phyloP scores from a whole-genome alignment of 1,140 invertebrate species.

The Phymastichus coffea region DNA sequence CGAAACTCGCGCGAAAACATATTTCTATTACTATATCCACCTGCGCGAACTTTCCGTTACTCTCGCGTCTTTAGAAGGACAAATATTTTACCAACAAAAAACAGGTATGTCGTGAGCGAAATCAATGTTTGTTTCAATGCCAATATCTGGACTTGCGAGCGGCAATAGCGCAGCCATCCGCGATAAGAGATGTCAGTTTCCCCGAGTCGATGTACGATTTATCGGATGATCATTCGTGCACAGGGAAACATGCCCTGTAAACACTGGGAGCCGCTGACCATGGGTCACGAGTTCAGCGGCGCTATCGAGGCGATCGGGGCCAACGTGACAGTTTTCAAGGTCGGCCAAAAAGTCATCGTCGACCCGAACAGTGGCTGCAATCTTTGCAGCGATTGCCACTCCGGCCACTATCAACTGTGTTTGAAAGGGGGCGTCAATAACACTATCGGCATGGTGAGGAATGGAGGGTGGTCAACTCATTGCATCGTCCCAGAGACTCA shows the following conservation, averaged over 20 bases:
- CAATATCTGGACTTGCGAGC: too few relatives aligned
- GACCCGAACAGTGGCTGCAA: slow-evolving; percentile 68
- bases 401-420: slow-evolving; percentile 64
- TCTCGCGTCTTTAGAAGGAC: too few relatives aligned
- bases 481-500: slow-evolving; percentile 61
- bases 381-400: slow-evolving; percentile 62
- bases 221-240: too few relatives aligned
- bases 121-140: too few relatives aligned
- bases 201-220: too few relatives aligned
- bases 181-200: too few relatives aligned
- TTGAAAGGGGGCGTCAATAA: slow-evolving; percentile 59
- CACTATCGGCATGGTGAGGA: slow-evolving; percentile 64
- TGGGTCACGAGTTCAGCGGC: slow-evolving; percentile 74
- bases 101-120: too few relatives aligned
- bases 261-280: slow-evolving; percentile 54
- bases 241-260: slow-evolving; percentile 67
- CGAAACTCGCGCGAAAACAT: too few relatives aligned
- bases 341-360: slow-evolving; percentile 65
- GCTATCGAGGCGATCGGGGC: slow-evolving; percentile 60
- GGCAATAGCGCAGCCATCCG: too few relatives aligned
- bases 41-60: too few relatives aligned
- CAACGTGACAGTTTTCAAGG: slow-evolving; percentile 59
- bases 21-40: too few relatives aligned
- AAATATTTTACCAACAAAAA: too few relatives aligned
- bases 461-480: slow-evolving; percentile 70